Percentiles rank a stretch among this genome's conserved stretches.
phyloP scores from a whole-genome alignment of 2,888 invertebrate genomes.

The Ochropacha duplaris region DNA sequence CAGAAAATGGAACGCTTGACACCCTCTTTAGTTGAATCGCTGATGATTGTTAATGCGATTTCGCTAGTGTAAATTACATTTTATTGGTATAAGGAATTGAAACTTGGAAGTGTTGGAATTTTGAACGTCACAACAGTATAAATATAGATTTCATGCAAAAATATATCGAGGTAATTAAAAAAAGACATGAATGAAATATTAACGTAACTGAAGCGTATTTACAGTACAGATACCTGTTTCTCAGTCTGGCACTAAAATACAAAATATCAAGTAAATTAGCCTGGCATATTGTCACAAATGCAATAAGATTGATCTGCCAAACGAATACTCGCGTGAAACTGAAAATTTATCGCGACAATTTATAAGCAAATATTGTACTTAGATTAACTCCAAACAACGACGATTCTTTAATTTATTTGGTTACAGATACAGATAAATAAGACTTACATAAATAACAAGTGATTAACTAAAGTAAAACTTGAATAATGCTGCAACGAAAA shows the following conservation, averaged over 20 bases:
- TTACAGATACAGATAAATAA: too few species aligned
- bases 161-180: neutral
- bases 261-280: neutral
- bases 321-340: neutral
- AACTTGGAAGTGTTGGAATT: neutral
- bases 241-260: neutral
- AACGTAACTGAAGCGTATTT: neutral
- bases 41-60: neutral
- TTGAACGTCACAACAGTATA: neutral
- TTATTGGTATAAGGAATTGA: neutral
- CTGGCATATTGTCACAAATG: neutral
- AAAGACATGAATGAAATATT: neutral
- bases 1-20: neutral
- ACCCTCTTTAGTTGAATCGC: neutral
- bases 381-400: constrained; percentile 25
- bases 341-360: neutral
- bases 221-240: neutral
- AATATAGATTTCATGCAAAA: neutral
- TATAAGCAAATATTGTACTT: constrained; percentile 10
- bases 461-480: neutral
- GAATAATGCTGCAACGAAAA: neutral
- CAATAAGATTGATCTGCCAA: neutral
- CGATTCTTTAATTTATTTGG: neutral
- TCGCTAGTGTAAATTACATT: neutral
- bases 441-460: neutral